phyloP scores from a whole-genome alignment of 2,888 invertebrate genomes.

The Drosophila tripunctata region DNA sequence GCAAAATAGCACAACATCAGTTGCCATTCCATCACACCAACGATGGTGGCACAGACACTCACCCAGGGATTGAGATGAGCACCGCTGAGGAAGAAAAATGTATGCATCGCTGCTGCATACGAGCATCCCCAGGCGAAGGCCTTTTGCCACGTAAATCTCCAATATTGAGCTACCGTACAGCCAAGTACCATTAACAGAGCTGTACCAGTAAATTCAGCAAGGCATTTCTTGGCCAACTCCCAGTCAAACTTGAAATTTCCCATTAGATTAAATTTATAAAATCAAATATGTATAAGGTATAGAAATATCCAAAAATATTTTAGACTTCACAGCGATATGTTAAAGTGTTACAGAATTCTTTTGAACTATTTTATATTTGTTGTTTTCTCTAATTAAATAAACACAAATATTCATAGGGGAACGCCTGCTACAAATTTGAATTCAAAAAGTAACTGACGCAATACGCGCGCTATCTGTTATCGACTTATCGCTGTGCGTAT shows the following conservation, averaged over 20 bases:
- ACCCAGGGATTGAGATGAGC: constrained; percentile 52
- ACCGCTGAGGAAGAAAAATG: constrained; percentile 36
- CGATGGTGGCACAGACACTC: constrained; percentile 24
- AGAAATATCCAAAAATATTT: too few relatives aligned
- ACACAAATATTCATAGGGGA: background rate
- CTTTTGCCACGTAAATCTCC: background rate
- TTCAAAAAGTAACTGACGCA: background rate
- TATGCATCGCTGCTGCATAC: constrained; percentile 24
- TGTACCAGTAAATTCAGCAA: constrained; percentile 36
- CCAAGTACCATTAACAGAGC: constrained; percentile 36
- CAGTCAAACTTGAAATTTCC: constrained; percentile 27
- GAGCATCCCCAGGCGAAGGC: constrained; percentile 41
- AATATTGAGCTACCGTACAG: constrained; percentile 3
- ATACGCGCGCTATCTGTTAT: background rate
- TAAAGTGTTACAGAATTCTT: too few relatives aligned
- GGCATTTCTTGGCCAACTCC: background rate
- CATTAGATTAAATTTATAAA: background rate
- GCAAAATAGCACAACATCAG: constrained; percentile 40
- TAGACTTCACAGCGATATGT: too few relatives aligned
- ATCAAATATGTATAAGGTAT: too few relatives aligned
- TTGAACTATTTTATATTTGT: too few relatives aligned
- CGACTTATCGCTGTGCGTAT: background rate
- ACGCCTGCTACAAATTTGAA: background rate
- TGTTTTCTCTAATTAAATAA: too few relatives aligned
- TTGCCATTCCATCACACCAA: constrained; percentile 31